A percentile compares a stretch with the other conserved stretches of the same genome.
These are phyloP conservation scores for Selenia dentaria DNA, from an alignment of 2,888 invertebrate species.

Conservation along the genomic window DNA sequence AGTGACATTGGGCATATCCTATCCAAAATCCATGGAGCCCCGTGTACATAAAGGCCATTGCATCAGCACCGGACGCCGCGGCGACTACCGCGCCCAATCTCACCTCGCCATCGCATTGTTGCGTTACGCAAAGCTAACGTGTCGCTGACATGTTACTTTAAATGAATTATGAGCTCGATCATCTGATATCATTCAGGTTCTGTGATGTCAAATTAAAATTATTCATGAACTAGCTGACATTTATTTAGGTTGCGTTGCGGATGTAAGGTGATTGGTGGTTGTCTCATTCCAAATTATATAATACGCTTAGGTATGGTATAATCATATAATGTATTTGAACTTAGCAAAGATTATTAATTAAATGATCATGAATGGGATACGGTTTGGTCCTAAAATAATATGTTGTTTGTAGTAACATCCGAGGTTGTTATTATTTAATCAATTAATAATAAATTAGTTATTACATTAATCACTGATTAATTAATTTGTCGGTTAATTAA, in stretches of 20 bases:
- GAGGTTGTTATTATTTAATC: no score
- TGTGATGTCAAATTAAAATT: conserved; percentile 23
- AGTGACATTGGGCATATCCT: conserved; percentile 52
- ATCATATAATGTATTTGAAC: no score
- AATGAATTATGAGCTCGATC: conserved; percentile 41
- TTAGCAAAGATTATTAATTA: no score
- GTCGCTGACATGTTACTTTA: conserved; percentile 44
- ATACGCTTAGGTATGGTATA: no score
- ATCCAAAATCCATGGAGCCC: conserved; percentile 24
- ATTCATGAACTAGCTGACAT: conserved; percentile 12
- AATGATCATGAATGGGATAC: no score
- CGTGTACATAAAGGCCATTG: conserved; percentile 49
- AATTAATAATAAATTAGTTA: no score
- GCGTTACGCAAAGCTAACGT: conserved; percentile 49
- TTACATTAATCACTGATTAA: no score
- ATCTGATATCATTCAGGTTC: conserved; percentile 35
- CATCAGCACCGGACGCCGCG: conserved; percentile 61
- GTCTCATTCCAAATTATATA: no score
- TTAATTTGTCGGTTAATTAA: no score
- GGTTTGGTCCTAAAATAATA: no score
- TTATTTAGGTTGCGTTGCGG: conserved; percentile 9
- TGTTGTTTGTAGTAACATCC: no score
- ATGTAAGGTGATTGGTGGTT: background rate
- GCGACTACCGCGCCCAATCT: conserved; percentile 51
- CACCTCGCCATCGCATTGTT: conserved; percentile 60